Evolutionary conservation across 2,888 invertebrate species (phyloP).

Genomic region (Hesperia comma): DNA sequence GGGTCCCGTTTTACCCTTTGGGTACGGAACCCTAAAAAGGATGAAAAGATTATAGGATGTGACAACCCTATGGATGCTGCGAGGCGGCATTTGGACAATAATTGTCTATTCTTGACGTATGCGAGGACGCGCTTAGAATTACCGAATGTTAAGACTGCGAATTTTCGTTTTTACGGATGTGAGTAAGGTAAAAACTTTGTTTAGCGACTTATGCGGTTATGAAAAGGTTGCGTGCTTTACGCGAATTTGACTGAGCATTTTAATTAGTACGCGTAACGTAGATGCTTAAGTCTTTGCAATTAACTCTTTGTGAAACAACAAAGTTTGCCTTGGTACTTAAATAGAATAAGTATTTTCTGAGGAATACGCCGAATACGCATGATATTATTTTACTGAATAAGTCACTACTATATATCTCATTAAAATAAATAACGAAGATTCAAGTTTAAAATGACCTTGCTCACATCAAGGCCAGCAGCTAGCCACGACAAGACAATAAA

Average conservation of each 20-base stretch:
- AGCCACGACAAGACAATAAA: too few relatives aligned
- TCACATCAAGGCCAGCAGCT: too few relatives aligned
- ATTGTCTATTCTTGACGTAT: slow-evolving; percentile 60
- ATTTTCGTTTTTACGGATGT: slow-evolving; percentile 11
- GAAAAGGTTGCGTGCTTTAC: slow-evolving; percentile 23
- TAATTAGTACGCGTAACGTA: slow-evolving; percentile 19
- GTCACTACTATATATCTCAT: too few relatives aligned
- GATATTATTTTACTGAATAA: neutral
- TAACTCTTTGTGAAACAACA: slow-evolving; percentile 26
- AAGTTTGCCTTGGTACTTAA: neutral
- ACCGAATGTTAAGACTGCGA: slow-evolving; percentile 33
- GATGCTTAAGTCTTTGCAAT: slow-evolving; percentile 28
- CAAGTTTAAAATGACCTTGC: too few relatives aligned
- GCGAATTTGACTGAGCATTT: slow-evolving; percentile 22
- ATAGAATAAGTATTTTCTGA: neutral
- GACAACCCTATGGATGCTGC: slow-evolving; percentile 2
- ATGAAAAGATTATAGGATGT: neutral
- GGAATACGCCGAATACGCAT: neutral
- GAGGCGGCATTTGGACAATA: slow-evolving; percentile 55
- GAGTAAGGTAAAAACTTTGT: slow-evolving; percentile 21
- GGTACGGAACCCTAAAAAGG: too few relatives aligned
- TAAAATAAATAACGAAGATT: too few relatives aligned
- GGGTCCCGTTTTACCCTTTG: too few relatives aligned
- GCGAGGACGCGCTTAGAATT: slow-evolving; percentile 45
- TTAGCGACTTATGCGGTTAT: slow-evolving; percentile 23